Base-by-base conservation (phyloP, 2,888 invertebrate genomes). In the Clitarchus hookeri region DNA sequence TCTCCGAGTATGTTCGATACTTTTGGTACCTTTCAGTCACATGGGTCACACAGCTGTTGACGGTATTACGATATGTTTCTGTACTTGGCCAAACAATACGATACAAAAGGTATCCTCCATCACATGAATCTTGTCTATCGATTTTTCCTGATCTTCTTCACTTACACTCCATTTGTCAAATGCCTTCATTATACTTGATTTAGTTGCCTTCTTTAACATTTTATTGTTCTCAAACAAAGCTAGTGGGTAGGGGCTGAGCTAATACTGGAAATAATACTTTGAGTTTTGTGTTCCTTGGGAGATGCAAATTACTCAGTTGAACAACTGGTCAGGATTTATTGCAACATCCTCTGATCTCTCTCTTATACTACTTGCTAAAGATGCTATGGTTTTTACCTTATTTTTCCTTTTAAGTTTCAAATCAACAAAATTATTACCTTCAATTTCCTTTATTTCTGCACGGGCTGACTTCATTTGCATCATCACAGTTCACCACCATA, bases 301-400 rank as follows among this genome's bases (percentile, higher is more conserved):
- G 78, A 78, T 78, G n/a, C n/a, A 78, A 78, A 78, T 26, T n/a
- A 78, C 78, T 78, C 78, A 25, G n/a, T 78, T 78, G 78, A 78
- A 78, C 78, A 78, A 78, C 78, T 78, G n/a, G 11, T 78, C 78
- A 78, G 78, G 78, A 78, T 78, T 48, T 48, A 48, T 48, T 48
- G 48, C 48, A 48, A 48, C 48, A 48, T 48, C 48, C 48, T 48
- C 48, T 9, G 48, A 48, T 48, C 48, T 48, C 48, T 9, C 48
- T 48, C 8, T 48, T 48, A 48, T 48, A 48, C 6, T 48, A 48
- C 48, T 48, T 48, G 12, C 8, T 12, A 48, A 6, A 48, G 48
- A 6, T 48, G 48, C 48, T 48, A 48, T 6, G 48, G 48, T 48
- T 48, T 48, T 48, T 48, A 48, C 48, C 48, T 48, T 48, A 48